These are phyloP conservation scores for Poliocrania exsul DNA, from an alignment of 2,797 vertebrate genomes.

Conservation along the genomic window DNA sequence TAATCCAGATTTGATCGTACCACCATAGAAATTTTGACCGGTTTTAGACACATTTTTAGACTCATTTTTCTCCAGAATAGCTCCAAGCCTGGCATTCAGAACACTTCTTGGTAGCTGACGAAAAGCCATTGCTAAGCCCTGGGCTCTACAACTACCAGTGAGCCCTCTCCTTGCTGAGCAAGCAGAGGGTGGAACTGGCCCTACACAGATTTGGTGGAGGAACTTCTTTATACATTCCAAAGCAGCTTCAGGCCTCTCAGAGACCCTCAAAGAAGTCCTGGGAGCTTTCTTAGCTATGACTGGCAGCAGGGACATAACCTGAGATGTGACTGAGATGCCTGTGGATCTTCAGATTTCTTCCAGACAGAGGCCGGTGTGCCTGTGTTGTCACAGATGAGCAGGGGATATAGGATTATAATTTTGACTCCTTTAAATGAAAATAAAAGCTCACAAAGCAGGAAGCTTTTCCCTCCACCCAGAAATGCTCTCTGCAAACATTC, in stretches of 20 bases:
- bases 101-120: background rate
- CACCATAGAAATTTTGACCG: background rate
- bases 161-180: background rate
- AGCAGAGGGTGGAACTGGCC: background rate
- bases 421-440: background rate
- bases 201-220: background rate
- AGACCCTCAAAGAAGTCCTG: background rate
- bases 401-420: background rate
- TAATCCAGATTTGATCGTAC: background rate
- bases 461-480: background rate
- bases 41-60: background rate
- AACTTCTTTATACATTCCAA: background rate
- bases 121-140: background rate
- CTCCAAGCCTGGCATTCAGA: background rate
- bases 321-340: background rate
- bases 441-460: background rate
- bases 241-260: background rate
- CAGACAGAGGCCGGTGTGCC: background rate
- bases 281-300: background rate
- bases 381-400: background rate
- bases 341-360: background rate
- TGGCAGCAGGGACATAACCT: background rate
- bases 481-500: background rate
- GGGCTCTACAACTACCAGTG: background rate
- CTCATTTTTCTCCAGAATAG: background rate